Base-by-base conservation (phyloP, 2,113 vertebrate species). In the Mesocricetus auratus region DNA sequence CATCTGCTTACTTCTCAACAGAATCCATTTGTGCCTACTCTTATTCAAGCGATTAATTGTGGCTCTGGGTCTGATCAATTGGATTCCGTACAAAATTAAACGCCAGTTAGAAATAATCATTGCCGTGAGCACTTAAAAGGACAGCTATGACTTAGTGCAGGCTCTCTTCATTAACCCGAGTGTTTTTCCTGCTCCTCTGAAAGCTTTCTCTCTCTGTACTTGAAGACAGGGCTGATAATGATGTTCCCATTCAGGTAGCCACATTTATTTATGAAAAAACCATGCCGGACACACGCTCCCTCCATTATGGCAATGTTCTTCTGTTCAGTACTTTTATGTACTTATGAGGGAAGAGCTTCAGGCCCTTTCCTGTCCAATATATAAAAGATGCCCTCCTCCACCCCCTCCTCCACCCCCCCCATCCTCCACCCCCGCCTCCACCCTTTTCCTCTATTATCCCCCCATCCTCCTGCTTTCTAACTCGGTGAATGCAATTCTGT, bases 11-110 rank as follows among this genome's bases (percentile, higher is more conserved):
- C 56, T 82, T 62, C 47, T 95, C 89, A 86, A 93, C 91, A 92
- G 64, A 39, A 39, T 74, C 60, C 91, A 95, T 87, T 96, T 94
- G 90, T 26, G 7, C 77, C 92, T 68, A 90, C 75, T 81, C 79
- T 89, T 68, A 75, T 91, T 94, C 77, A 86, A 93, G 89, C 64
- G 89, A 96, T 94, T 96, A 89, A 95, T 97, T 82, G 78, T 93
- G 88, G 85, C 91, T 95, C 19, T 62, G 81, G 71, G 86, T 90
- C 93, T 97, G 92, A 97, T 94, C 95, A 96, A 97, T 78, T 93
- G 82, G 95, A 93, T 94, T 94, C 82, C 86, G 92, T 79, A 89
- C 89, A 91, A 97, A 97, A 97, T 89, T 94, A 97, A 97, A 97
- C 93, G 93, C 86, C 1, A 3, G 81, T 96, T 96, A 95, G 94